Evolutionary conservation across 2,113 vertebrate genomes (phyloP).

Genomic region (Reinhardtius hippoglossoides): DNA sequence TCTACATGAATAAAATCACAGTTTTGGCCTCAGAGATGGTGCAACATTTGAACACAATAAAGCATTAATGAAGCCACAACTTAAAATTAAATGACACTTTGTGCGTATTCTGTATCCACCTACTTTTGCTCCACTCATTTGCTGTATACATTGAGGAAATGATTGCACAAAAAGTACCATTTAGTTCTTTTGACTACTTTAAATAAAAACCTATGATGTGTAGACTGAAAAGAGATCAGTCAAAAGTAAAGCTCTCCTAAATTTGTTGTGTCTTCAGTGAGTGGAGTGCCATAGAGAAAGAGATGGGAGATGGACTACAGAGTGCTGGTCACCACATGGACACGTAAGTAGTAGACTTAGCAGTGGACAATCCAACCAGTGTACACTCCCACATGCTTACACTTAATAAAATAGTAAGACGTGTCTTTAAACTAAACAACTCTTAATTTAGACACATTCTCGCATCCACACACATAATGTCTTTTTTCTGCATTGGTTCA

Average conservation of each 20-base stretch:
- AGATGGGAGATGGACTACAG: slow-evolving; percentile 97
- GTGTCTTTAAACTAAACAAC: background rate
- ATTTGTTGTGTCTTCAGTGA: slow-evolving; percentile 81
- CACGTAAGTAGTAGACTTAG: slow-evolving; percentile 93
- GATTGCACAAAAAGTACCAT: background rate
- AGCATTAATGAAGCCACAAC: background rate
- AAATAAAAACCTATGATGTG: background rate
- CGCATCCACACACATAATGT: background rate
- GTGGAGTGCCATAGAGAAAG: slow-evolving; percentile 95
- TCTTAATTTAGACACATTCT: background rate
- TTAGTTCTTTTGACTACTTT: background rate
- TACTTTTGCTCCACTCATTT: background rate
- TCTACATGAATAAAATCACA: background rate
- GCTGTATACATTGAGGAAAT: background rate
- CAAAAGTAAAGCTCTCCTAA: background rate
- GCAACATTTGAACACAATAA: background rate
- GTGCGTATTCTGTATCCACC: background rate
- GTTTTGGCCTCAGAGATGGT: background rate
- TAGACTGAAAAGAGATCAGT: background rate
- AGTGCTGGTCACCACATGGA: slow-evolving; percentile 98
- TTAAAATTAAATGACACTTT: background rate
- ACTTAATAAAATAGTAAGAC: no score
- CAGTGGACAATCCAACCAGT: background rate
- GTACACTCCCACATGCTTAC: no score
- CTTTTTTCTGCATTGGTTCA: background rate